Conservation (phyloP, 2,888 invertebrate genomes). For the Athetis lepigone region DNA sequence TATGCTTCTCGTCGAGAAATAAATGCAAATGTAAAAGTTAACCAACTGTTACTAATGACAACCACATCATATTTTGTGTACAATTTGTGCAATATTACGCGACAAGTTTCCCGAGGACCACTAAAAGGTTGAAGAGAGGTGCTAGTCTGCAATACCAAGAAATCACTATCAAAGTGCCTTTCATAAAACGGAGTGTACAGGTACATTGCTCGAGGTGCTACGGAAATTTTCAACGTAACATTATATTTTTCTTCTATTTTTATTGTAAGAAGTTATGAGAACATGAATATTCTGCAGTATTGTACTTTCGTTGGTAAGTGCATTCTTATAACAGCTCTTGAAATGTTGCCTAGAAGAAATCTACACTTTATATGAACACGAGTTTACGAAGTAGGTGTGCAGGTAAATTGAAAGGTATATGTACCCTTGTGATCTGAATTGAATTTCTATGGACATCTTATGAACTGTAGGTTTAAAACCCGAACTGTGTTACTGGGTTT, state of each 20-base stretch:
- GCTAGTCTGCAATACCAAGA: constrained; percentile 37
- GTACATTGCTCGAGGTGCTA: constrained; percentile 29
- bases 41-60: constrained; percentile 28
- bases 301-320: constrained; percentile 3
- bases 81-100: constrained; percentile 35
- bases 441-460: neutral
- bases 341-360: constrained; percentile 10
- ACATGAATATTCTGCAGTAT: constrained; percentile 24
- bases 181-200: constrained; percentile 19
- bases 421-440: neutral
- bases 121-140: constrained; percentile 4
- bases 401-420: too few species aligned
- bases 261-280: constrained; percentile 33
- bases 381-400: too few species aligned
- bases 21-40: constrained; percentile 4
- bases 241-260: constrained; percentile 36
- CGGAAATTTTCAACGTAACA: constrained; percentile 28
- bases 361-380: constrained; percentile 3
- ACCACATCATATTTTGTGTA: constrained; percentile 22
- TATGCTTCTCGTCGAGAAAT: neutral
- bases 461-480: neutral
- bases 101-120: constrained; percentile 16
- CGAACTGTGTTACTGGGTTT: neutral
- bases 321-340: constrained; percentile 1
- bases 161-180: constrained; percentile 50